phyloP scores from a whole-genome alignment of 2,797 vertebrate species.

The Carcharodon carcharias region DNA sequence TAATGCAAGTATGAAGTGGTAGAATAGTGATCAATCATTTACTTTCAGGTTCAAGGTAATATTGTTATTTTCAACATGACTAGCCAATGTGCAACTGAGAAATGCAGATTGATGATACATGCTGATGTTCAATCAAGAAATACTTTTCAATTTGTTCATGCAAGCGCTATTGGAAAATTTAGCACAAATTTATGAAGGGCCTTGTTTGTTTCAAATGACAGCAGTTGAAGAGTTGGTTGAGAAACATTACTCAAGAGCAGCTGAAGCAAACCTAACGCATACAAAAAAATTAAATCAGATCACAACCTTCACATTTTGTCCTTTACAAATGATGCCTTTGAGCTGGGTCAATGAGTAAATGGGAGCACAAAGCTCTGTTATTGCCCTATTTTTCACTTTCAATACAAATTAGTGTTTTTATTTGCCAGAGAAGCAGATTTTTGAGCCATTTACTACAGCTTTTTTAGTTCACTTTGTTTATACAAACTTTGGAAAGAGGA shows the following conservation, averaged over 20 bases:
- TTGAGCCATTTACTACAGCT: background rate
- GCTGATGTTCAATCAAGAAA: slow-evolving; percentile 17
- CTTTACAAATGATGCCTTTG: background rate
- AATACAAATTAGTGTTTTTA: background rate
- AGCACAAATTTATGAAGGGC: background rate
- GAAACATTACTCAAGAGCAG: background rate
- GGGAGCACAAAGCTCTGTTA: background rate
- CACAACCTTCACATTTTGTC: background rate
- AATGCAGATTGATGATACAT: slow-evolving; percentile 16
- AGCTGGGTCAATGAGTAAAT: background rate
- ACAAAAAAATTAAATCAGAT: slow-evolving; percentile 17
- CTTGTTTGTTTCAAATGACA: background rate
- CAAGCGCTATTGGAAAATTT: background rate
- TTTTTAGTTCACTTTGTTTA: background rate
- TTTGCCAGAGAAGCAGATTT: background rate
- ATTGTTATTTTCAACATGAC: slow-evolving; percentile 27
- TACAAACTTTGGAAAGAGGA: background rate
- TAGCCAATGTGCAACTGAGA: background rate
- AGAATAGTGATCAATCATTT: background rate
- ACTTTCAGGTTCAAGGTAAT: background rate
- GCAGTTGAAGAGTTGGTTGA: background rate
- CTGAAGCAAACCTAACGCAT: background rate
- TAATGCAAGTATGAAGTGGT: background rate
- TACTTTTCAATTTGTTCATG: background rate
- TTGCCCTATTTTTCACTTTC: background rate